Conservation (phyloP, 2,888 invertebrate genomes). For the Taphrorychus bicolor region DNA sequence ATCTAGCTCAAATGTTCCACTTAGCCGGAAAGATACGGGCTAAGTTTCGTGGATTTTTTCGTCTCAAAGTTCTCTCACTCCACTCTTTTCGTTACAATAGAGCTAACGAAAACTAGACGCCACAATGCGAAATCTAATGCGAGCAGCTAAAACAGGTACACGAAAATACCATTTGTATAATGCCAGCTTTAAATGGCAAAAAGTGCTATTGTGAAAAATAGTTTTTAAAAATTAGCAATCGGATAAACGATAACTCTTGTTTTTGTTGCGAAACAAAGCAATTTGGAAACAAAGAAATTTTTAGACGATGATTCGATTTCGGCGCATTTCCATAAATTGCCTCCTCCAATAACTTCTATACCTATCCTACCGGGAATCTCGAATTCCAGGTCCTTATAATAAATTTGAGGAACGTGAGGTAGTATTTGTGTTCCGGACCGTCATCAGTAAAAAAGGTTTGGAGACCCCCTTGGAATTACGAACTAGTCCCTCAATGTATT, state of each 20-base stretch:
- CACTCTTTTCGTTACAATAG: conserved; percentile 5
- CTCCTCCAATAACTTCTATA: conserved; percentile 17
- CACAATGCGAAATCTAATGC: neutral
- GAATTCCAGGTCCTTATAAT: conserved; percentile 29
- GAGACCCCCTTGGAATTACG: conserved; percentile 16
- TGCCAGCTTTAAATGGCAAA: neutral
- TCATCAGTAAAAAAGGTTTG: conserved; percentile 30
- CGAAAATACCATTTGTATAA: neutral
- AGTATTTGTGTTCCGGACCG: conserved; percentile 31
- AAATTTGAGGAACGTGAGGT: conserved; percentile 27
- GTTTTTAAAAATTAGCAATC: too few species aligned
- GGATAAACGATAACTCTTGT: too few species aligned
- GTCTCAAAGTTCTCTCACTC: conserved; percentile 5
- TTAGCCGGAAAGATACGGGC: conserved; percentile 32
- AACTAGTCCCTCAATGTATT: conserved; percentile 16
- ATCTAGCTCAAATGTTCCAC: conserved; percentile 3
- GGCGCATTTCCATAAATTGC: conserved; percentile 32
- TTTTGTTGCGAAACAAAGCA: too few species aligned
- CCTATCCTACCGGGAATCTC: conserved; percentile 15
- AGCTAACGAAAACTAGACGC: neutral
- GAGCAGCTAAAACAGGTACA: neutral
- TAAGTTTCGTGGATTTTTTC: conserved; percentile 3
- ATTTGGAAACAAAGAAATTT: conserved; percentile 8
- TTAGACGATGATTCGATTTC: conserved; percentile 1
- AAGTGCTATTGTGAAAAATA: too few species aligned